These are phyloP conservation scores for Epinotia bilunana DNA, from an alignment of 2,888 invertebrate species.

Conservation along the genomic window DNA sequence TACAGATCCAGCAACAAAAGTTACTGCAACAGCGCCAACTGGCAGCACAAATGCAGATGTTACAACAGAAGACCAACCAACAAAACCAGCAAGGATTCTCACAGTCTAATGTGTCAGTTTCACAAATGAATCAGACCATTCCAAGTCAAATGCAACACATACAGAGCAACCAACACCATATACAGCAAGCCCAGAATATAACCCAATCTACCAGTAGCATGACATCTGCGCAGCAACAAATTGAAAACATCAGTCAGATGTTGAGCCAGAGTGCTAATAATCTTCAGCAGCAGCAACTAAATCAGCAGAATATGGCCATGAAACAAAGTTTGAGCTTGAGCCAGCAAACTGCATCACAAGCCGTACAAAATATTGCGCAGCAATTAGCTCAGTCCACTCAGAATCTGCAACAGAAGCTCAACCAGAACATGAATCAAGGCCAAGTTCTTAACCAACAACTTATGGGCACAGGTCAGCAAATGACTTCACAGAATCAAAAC, in stretches of 20 bases:
- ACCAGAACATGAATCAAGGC: constrained; percentile 72
- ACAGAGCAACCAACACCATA: constrained; percentile 71
- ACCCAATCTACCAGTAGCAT: constrained; percentile 76
- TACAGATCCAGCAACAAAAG: constrained; percentile 82
- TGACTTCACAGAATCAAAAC: constrained; percentile 72
- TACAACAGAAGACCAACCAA: constrained; percentile 61
- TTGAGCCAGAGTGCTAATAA: constrained; percentile 80
- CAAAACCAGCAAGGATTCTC: constrained; percentile 65
- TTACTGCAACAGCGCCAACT: constrained; percentile 85
- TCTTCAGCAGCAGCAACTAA: constrained; percentile 75
- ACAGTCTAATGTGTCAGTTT: constrained; percentile 73
- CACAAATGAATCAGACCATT: constrained; percentile 76
- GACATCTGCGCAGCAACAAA: constrained; percentile 86
- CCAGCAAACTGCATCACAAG: constrained; percentile 74
- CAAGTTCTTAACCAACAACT: constrained; percentile 78
- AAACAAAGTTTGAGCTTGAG: constrained; percentile 76
- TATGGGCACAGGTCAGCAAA: constrained; percentile 80
- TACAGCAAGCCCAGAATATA: constrained; percentile 71
- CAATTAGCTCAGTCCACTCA: constrained; percentile 78
- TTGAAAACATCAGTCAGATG: constrained; percentile 86
- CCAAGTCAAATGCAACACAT: constrained; percentile 75
- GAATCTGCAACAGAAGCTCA: constrained; percentile 72
- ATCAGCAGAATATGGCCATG: constrained; percentile 77
- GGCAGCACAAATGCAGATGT: constrained; percentile 75
- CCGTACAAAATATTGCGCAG: constrained; percentile 79